phyloP scores from a whole-genome alignment of 2,888 invertebrate genomes.

The Ariolimax columbianus region DNA sequence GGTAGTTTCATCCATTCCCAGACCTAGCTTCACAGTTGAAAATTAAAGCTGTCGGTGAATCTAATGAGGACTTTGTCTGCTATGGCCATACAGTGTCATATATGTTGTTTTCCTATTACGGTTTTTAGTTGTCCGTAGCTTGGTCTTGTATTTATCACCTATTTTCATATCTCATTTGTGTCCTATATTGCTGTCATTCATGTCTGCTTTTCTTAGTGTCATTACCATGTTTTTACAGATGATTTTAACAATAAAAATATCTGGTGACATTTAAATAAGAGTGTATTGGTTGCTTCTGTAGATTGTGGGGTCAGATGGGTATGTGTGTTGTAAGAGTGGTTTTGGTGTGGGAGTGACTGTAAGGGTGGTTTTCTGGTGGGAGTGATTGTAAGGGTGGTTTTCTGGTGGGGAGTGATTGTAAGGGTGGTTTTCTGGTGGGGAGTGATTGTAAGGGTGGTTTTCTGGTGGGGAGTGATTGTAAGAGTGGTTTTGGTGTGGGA shows the following conservation, averaged over 20 bases:
- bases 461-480: too few species aligned
- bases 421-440: too few species aligned
- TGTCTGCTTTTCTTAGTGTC: conserved; percentile 33
- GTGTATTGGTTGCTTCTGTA: neutral
- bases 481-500: too few species aligned
- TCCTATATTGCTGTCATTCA: conserved; percentile 23
- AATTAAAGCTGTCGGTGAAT: neutral
- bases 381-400: neutral
- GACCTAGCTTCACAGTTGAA: conserved; percentile 20
- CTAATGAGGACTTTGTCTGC: neutral
- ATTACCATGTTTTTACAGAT: conserved; percentile 6
- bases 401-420: too few species aligned
- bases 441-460: too few species aligned
- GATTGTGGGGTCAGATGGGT: neutral
- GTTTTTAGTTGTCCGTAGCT: neutral
- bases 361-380: neutral
- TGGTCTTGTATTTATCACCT: neutral
- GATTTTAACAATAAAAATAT: conserved; percentile 40
- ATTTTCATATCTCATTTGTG: conserved; percentile 5
- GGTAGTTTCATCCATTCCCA: conserved; percentile 3
- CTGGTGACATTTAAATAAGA: conserved; percentile 32
- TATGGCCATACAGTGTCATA: neutral
- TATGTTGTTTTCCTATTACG: neutral
- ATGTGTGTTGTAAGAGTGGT: too few species aligned
- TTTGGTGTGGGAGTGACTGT: too few species aligned